Conservation (phyloP, 2,797 vertebrate species). For the Gadopsis bispinosus region DNA sequence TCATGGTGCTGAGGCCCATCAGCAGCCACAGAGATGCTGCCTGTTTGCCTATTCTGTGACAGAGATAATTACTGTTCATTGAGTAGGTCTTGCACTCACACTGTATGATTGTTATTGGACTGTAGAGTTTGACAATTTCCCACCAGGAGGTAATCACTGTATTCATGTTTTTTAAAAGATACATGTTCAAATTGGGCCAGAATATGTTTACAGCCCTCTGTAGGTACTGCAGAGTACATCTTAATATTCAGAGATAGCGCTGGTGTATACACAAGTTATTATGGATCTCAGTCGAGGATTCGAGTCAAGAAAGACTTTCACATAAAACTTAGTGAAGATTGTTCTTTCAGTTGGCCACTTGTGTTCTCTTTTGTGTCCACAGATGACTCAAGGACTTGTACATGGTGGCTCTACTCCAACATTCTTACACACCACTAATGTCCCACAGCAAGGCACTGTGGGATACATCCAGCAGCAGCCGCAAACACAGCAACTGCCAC, state of each 20-base stretch:
- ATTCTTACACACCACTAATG: slow-evolving; percentile 83
- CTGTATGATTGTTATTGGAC: neutral
- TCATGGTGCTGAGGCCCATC: neutral
- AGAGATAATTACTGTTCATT: neutral
- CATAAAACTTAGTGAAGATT: neutral
- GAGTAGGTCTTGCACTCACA: neutral
- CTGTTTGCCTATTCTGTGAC: neutral
- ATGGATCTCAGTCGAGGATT: neutral
- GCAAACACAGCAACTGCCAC: slow-evolving; percentile 78
- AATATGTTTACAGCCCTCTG: no score
- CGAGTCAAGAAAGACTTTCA: neutral
- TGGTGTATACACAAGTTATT: neutral
- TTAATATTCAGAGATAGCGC: neutral
- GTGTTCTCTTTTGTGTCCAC: slow-evolving; percentile 37
- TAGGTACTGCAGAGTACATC: neutral
- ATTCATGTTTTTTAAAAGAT: no score
- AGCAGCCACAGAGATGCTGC: neutral
- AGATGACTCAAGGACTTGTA: slow-evolving; percentile 86
- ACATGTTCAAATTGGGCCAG: no score
- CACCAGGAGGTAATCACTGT: no score
- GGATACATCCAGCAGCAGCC: slow-evolving; percentile 86
- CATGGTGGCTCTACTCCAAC: slow-evolving; percentile 76
- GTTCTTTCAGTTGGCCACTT: neutral
- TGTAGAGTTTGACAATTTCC: no score
- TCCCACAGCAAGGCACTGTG: slow-evolving; percentile 82